These are phyloP conservation scores for Anadara kagoshimensis DNA, from an alignment of 1,140 invertebrate species.

Conservation along the genomic window DNA sequence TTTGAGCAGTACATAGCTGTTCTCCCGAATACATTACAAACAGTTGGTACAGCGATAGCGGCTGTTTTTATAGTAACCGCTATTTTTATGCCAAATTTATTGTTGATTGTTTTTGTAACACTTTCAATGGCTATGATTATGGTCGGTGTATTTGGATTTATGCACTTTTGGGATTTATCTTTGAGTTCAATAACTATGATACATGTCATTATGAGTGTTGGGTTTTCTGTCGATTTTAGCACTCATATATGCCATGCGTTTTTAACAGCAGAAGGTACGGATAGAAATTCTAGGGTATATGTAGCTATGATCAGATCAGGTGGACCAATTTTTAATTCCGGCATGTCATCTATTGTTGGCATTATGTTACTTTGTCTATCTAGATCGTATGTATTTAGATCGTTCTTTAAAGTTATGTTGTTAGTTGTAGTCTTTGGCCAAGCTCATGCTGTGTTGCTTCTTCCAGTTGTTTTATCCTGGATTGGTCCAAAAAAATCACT, in stretches of 20 bases:
- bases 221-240: slow-evolving; percentile 97
- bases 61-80: slow-evolving; percentile 97
- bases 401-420: slow-evolving; percentile 99
- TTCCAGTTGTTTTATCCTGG: slow-evolving; percentile 90
- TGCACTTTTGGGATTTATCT: slow-evolving; percentile 96
- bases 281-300: slow-evolving; percentile 81
- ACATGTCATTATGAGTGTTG: slow-evolving; percentile 98
- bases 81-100: slow-evolving; percentile 94
- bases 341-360: slow-evolving; percentile 93
- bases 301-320: slow-evolving; percentile 93
- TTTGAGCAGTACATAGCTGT: slow-evolving; percentile 89
- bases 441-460: slow-evolving; percentile 91
- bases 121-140: slow-evolving; percentile 97
- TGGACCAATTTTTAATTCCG: slow-evolving; percentile 95
- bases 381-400: slow-evolving; percentile 96
- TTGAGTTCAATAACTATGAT: slow-evolving; percentile 99
- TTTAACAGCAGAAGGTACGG: slow-evolving; percentile 82
- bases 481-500: slow-evolving; percentile 49
- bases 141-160: slow-evolving; percentile 95
- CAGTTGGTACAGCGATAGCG: slow-evolving; percentile 91
- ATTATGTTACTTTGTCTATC: slow-evolving; percentile 90
- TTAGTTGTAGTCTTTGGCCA: slow-evolving; percentile 95
- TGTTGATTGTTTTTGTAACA: slow-evolving; percentile 95
- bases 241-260: slow-evolving; percentile 98
- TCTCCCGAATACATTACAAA: slow-evolving; percentile 92